Percentiles rank a stretch among this genome's conserved stretches.
Evolutionary conservation across 2,888 invertebrate species (phyloP).

Genomic region (Lasioglossum marginatum): DNA sequence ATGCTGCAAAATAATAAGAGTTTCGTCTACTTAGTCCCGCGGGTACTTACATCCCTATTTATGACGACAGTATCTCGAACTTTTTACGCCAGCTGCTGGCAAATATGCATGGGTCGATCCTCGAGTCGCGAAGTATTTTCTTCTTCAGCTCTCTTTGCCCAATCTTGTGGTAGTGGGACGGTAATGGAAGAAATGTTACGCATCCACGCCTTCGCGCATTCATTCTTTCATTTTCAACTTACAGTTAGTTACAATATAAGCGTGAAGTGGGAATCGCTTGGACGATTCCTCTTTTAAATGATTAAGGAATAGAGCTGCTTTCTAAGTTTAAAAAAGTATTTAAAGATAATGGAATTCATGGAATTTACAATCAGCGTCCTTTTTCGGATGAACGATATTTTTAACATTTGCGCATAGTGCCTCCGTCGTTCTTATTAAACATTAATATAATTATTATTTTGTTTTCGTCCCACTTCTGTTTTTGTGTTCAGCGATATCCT

Average conservation of each 20-base stretch:
- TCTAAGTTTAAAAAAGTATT: not conserved
- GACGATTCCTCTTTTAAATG: conserved; percentile 8
- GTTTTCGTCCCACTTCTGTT: no score
- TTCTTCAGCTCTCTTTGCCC: conserved; percentile 24
- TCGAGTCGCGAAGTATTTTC: conserved; percentile 55
- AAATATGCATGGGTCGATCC: conserved; percentile 61
- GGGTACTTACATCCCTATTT: conserved; percentile 72
- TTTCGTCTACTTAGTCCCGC: conserved; percentile 71
- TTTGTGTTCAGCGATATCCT: no score
- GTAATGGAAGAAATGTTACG: conserved; percentile 47
- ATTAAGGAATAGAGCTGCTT: not conserved
- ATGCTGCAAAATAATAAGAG: conserved; percentile 76
- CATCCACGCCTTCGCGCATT: conserved; percentile 3
- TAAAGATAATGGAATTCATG: not conserved
- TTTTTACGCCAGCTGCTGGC: conserved; percentile 61
- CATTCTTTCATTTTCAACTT: conserved; percentile 18
- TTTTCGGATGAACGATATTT: no score
- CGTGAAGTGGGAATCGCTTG: conserved; percentile 15
- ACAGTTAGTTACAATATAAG: conserved; percentile 16
- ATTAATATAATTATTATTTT: no score
- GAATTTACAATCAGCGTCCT: no score
- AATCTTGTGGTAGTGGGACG: conserved; percentile 22
- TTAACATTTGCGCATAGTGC: no score
- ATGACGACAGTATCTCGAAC: conserved; percentile 65
- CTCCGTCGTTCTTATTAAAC: no score